Base-by-base conservation (phyloP, 1,140 invertebrate genomes). In the Druon quercuslanigerum region DNA sequence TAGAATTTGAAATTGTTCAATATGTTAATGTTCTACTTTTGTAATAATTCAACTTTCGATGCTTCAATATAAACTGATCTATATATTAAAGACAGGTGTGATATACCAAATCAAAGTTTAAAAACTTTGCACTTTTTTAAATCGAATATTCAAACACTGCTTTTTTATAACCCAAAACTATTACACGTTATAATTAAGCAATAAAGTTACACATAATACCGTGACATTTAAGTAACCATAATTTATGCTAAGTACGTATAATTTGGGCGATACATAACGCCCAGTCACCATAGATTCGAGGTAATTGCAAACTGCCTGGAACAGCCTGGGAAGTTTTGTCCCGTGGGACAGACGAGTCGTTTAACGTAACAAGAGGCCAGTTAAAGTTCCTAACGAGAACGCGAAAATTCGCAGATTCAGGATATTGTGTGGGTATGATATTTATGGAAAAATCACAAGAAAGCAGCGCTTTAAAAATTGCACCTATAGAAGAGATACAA, bases 231-330 rank as follows among this genome's bases (percentile, higher is more conserved):
- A 56, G 76, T 75, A 72, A 73, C 75, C 73, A 74, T 78, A 80
- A 78, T 57, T 83, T 82, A 79, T 51, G 60, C 54, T 70, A 84
- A 84, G 76, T 83, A 81, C 79, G 82, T 82, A 82, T 74, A 82
- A 85, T 86, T 85, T 82, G 57, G 74, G 54, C 78, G 82, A 86
- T 86, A 85, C 77, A 77, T 66, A 82, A 82, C 75, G 82, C 80
- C 66, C 76, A 84, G 79, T 78, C 75, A 77, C 82, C 77, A 81
- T 80, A 85, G 84, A 85, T 85, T 85, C 77, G 51, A 50, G 56
- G 79, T 85, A 85, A 85, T 85, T 85, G 80, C 83, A 6, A 83
- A 80, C 78, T 73, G 78, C 74, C 56, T 75, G 13, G 57, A 13
- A 50, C 71, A 33, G 60, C 71, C 57, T 40, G 51, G 46, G 74